These are phyloP conservation scores for Cetonia aurata DNA, from an alignment of 2,888 invertebrate species.

Conservation along the genomic window DNA sequence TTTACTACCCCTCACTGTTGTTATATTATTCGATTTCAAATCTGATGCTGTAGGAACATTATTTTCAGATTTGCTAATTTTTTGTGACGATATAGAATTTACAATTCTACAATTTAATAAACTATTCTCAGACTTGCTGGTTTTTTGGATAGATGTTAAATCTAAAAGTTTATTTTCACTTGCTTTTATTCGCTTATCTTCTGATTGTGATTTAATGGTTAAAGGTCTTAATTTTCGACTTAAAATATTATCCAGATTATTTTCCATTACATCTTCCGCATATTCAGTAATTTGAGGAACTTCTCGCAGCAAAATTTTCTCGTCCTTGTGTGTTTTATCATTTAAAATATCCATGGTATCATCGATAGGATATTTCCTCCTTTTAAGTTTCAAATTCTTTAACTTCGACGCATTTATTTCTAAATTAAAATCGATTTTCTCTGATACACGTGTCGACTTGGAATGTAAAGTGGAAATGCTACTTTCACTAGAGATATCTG, in stretches of 20 bases:
- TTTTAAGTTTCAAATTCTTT: slow-evolving; percentile 49
- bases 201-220: neutral
- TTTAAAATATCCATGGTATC: slow-evolving; percentile 20
- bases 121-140: neutral
- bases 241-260: slow-evolving; percentile 6
- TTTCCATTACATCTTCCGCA: slow-evolving; percentile 6
- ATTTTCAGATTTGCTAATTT: slow-evolving; percentile 20
- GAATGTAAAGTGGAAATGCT: slow-evolving; percentile 42
- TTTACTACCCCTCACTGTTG: neutral
- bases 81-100: neutral
- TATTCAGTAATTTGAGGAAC: slow-evolving; percentile 27
- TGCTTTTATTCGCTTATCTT: slow-evolving; percentile 7
- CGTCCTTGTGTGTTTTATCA: slow-evolving; percentile 7
- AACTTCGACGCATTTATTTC: slow-evolving; percentile 48
- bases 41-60: neutral
- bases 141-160: neutral
- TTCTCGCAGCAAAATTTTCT: slow-evolving; percentile 17
- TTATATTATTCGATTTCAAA: slow-evolving; percentile 13
- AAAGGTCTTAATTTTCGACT: neutral
- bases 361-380: slow-evolving; percentile 17
- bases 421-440: slow-evolving; percentile 41
- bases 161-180: neutral
- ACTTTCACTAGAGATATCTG: slow-evolving; percentile 63
- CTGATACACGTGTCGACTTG: slow-evolving; percentile 8
- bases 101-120: neutral